Conservation (phyloP, 2,888 invertebrate genomes). For the Lithophane ornitopus region DNA sequence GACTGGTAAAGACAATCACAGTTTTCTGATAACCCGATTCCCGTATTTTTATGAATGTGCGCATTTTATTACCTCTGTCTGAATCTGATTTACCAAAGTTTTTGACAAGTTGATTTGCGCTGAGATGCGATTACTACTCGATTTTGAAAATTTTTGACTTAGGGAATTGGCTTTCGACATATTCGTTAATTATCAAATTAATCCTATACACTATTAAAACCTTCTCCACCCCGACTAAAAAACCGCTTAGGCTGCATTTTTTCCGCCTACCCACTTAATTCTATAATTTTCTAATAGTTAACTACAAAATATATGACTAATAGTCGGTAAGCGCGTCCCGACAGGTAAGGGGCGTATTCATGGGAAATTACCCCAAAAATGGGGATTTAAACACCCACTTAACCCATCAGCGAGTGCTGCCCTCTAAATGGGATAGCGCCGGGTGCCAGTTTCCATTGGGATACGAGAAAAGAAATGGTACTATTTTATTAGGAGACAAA, state of each 20-base stretch:
- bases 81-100: neutral
- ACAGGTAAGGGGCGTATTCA: conserved; percentile 71
- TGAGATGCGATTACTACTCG: neutral
- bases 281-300: conserved; percentile 62
- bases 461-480: conserved; percentile 8
- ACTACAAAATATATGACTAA: conserved; percentile 62
- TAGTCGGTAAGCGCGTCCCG: conserved; percentile 58
- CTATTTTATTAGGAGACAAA: neutral
- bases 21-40: neutral
- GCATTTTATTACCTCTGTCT: neutral
- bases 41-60: neutral
- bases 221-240: conserved; percentile 13
- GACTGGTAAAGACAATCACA: neutral
- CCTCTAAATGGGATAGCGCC: conserved; percentile 79
- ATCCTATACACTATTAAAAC: conserved; percentile 3
- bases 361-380: conserved; percentile 75
- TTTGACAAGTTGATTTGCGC: neutral
- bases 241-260: conserved; percentile 17
- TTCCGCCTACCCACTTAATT: conserved; percentile 44
- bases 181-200: conserved; percentile 22
- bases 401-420: conserved; percentile 75
- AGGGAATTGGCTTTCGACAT: neutral
- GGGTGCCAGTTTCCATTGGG: conserved; percentile 74
- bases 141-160: neutral
- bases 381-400: conserved; percentile 79